Evolutionary conservation across 2,888 invertebrate genomes (phyloP).

Genomic region (Lithophane leautieri): DNA sequence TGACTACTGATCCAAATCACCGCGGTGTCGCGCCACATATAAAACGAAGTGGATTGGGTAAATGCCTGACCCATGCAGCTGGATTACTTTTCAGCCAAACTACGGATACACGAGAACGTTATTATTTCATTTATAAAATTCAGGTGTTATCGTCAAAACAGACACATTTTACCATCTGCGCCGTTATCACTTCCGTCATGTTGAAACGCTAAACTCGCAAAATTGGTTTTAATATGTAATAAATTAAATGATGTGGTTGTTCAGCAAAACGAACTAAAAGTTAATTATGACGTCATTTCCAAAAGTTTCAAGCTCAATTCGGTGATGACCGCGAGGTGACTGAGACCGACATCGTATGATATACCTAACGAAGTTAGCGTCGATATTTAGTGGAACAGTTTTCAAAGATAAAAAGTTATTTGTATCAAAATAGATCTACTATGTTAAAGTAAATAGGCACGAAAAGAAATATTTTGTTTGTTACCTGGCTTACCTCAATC

Average conservation of each 20-base stretch:
- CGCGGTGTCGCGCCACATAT: background rate
- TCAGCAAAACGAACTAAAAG: background rate
- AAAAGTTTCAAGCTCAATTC: background rate
- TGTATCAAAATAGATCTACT: background rate
- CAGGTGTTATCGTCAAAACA: background rate
- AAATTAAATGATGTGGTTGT: background rate
- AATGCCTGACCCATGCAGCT: background rate
- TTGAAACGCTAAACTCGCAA: background rate
- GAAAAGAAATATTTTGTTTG: background rate
- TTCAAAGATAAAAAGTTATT: background rate
- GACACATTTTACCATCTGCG: constrained; percentile 10
- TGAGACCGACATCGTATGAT: background rate
- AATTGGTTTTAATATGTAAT: background rate
- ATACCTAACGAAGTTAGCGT: background rate
- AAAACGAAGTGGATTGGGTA: background rate
- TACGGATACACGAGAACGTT: background rate
- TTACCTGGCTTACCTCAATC: background rate
- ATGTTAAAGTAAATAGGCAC: background rate
- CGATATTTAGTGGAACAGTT: background rate
- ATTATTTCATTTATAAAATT: background rate
- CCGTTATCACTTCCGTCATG: background rate
- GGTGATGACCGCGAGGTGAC: background rate
- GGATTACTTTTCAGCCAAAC: background rate
- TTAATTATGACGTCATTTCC: background rate
- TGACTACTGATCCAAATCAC: background rate